These are phyloP conservation scores for Sterna hirundo DNA, from an alignment of 2,113 vertebrate genomes.

Conservation along the genomic window DNA sequence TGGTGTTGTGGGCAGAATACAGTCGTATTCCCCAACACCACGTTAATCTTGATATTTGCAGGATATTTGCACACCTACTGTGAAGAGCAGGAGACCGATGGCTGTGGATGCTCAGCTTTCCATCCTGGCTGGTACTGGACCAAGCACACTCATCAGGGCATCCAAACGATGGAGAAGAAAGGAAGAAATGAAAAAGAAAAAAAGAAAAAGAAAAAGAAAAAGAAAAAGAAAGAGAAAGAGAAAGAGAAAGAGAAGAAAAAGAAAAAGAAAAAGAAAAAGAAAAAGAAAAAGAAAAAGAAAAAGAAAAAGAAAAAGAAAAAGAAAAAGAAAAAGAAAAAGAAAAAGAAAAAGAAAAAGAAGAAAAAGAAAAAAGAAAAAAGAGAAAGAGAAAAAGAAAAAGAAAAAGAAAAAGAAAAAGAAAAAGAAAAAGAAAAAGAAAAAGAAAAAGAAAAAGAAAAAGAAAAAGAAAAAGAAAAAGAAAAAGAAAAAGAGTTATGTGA, in stretches of 20 bases:
- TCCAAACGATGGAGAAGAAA: rapidly evolving
- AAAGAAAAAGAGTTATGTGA: neutral
- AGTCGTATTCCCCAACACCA: neutral
- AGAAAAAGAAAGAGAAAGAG: too few relatives aligned
- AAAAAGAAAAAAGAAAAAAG: too few relatives aligned
- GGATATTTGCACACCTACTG: neutral
- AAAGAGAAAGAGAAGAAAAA: too few relatives aligned
- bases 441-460: too few relatives aligned
- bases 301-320: too few relatives aligned
- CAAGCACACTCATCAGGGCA: neutral
- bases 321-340: neutral
- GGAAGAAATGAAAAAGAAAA: neutral
- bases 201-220: neutral
- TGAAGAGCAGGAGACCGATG: neutral
- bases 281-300: too few relatives aligned
- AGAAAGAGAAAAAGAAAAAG: too few relatives aligned
- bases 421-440: too few relatives aligned
- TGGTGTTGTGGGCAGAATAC: neutral
- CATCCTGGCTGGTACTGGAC: neutral
- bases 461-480: too few relatives aligned
- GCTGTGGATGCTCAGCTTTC: neutral
- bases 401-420: too few relatives aligned
- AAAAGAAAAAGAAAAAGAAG: neutral
- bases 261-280: too few relatives aligned
- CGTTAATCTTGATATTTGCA: neutral